phyloP scores from a whole-genome alignment of 1,140 invertebrate species.

The Pseudomyrmex sp. region DNA sequence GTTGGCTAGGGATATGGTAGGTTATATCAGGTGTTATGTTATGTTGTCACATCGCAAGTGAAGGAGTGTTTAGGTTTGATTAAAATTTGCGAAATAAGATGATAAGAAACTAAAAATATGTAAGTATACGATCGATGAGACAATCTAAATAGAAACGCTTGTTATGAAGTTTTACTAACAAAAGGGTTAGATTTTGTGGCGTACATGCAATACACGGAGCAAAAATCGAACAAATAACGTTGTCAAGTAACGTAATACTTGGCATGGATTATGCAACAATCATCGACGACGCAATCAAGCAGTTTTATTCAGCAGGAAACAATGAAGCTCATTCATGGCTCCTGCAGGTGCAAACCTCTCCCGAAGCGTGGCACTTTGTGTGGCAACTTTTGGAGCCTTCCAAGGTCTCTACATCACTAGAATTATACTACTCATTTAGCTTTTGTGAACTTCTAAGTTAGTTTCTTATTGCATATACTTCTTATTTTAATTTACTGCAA shows the following conservation, averaged over 20 bases:
- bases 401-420: constrained; percentile 86
- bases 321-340: constrained; percentile 94
- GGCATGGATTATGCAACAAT: constrained; percentile 73
- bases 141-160: not conserved
- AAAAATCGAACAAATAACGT: not conserved
- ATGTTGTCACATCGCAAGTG: not conserved
- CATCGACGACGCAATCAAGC: constrained; percentile 85
- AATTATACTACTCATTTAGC: not conserved
- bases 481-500: not conserved
- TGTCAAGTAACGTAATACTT: constrained; percentile 3
- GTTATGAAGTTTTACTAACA: not conserved
- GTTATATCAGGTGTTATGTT: constrained; percentile 14
- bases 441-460: not conserved
- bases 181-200: not conserved
- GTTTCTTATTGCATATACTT: not conserved
- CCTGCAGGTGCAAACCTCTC: constrained; percentile 91
- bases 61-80: not conserved
- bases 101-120: not conserved
- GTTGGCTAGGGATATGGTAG: not conserved
- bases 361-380: constrained; percentile 95
- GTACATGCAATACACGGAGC: not conserved
- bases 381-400: constrained; percentile 93
- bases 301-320: constrained; percentile 85
- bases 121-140: not conserved
- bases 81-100: not conserved